Evolutionary conservation across 2,113 vertebrate genomes (phyloP), one percentile per base, ranked within the genome.

Genomic region (Cavia porcellus): DNA sequence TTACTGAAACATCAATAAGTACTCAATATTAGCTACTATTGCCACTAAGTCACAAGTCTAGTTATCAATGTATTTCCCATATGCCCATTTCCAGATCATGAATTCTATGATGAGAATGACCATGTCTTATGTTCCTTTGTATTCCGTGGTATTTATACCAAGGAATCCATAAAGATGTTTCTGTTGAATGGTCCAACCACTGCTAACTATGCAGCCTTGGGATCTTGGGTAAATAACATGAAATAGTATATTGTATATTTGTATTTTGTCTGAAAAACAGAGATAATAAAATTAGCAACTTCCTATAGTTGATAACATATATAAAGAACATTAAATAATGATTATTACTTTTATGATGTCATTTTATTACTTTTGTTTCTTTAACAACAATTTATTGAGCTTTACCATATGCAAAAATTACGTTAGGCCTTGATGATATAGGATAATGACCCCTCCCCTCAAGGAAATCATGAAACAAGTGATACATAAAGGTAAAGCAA

Each of bases 241-340:
- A 61, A 85, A 64, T 0, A 81, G 24, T 59, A 22, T 64, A 77
- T 3, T 47, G 12, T 28, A n/a, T 28, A 57, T 17, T 7, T 93
- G n/a, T 25, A 79, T 96, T 25, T 83, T 94, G 62, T 75, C 32
- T 42, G 55, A 55, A 89, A 90, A 89, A 66, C 17, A 90, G 32
- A 38, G 5, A n/a, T 82, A 52, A 86, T 79, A 42, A 64, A 90
- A 86, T 20, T 13, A 50, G 3, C n/a, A 66, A 42, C 50, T 79
- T 94, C 57, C 28, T 47, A 72, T 30, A 80, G n/a, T 19, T 87
- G 38, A 9, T 42, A 86, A 57, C 30, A 59, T 17, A 59, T 5
- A 20, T 32, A 15, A 3, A 68, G 19, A 88, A 0, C 57, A 55
- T 55, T 87, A 77, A 86, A 94, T 64, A 45, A 24, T 42, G 22